These are phyloP conservation scores for Pseudochirops cupreus DNA, from an alignment of 2,797 vertebrate genomes.

Conservation along the genomic window DNA sequence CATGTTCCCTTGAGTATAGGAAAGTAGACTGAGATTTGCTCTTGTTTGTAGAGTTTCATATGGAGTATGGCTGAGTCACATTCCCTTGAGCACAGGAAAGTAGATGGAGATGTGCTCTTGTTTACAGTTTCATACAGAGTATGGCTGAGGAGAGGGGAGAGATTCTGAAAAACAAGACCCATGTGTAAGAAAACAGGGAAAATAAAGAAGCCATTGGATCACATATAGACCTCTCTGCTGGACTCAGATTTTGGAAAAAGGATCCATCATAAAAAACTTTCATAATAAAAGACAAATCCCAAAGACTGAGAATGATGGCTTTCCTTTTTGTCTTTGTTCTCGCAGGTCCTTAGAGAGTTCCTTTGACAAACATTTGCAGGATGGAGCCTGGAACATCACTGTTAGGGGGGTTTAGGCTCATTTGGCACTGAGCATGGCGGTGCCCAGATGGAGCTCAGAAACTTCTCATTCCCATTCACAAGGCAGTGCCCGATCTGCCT, in stretches of 20 bases:
- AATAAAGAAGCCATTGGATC: background rate
- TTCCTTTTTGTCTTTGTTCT: background rate
- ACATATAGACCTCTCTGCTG: too few relatives aligned
- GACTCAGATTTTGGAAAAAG: background rate
- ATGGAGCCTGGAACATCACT: background rate
- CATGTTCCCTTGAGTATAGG: background rate
- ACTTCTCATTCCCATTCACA: background rate
- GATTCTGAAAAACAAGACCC: background rate
- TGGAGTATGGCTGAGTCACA: background rate
- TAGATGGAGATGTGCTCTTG: background rate
- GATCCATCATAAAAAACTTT: background rate
- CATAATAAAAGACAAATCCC: background rate
- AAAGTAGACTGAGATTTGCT: background rate
- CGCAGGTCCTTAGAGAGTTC: background rate
- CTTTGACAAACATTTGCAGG: background rate
- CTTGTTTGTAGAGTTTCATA: background rate
- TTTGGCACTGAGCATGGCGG: background rate
- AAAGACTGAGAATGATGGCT: background rate
- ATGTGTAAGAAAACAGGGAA: background rate
- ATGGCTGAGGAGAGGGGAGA: background rate
- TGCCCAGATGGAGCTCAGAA: background rate
- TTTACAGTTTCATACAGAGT: background rate
- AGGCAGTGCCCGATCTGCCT: background rate
- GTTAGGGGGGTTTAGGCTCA: background rate
- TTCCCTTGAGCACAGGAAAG: background rate